Evolutionary conservation across 2,888 invertebrate species (phyloP).

Genomic region (Phortica magna): DNA sequence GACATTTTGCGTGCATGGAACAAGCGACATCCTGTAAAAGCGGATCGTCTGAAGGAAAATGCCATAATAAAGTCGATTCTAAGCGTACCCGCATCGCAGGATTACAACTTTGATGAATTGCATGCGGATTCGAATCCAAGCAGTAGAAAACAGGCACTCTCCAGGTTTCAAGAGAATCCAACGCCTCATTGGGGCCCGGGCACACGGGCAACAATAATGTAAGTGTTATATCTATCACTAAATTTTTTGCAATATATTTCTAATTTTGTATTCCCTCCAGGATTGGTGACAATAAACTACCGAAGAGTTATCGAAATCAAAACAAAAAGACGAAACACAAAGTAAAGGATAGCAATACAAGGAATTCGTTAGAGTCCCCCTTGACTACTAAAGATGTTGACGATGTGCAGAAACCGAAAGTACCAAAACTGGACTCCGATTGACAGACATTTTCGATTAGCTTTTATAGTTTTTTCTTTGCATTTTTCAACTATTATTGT

Average conservation of each 20-base stretch:
- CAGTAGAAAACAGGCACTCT: conserved; percentile 85
- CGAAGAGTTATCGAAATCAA: conserved; percentile 83
- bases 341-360: conserved; percentile 12
- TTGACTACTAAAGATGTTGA: conserved; percentile 39
- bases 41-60: conserved; percentile 80
- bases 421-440: conserved; percentile 58
- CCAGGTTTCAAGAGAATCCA: conserved; percentile 93
- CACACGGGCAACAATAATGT: conserved; percentile 87
- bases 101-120: conserved; percentile 78
- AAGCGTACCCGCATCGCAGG: conserved; percentile 78
- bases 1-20: conserved; percentile 93
- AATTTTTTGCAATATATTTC: background rate
- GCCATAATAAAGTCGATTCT: conserved; percentile 79
- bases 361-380: conserved; percentile 25
- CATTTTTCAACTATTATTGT: background rate
- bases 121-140: conserved; percentile 87
- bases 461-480: conserved; percentile 28
- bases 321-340: conserved; percentile 80
- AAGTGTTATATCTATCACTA: conserved; percentile 65
- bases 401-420: conserved; percentile 50
- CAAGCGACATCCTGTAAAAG: conserved; percentile 83
- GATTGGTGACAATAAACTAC: conserved; percentile 81
- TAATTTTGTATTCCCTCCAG: conserved; percentile 73
- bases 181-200: conserved; percentile 95
- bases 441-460: conserved; percentile 44